phyloP scores from a whole-genome alignment of 2,797 vertebrate species.

The Aeoliscus strigatus region DNA sequence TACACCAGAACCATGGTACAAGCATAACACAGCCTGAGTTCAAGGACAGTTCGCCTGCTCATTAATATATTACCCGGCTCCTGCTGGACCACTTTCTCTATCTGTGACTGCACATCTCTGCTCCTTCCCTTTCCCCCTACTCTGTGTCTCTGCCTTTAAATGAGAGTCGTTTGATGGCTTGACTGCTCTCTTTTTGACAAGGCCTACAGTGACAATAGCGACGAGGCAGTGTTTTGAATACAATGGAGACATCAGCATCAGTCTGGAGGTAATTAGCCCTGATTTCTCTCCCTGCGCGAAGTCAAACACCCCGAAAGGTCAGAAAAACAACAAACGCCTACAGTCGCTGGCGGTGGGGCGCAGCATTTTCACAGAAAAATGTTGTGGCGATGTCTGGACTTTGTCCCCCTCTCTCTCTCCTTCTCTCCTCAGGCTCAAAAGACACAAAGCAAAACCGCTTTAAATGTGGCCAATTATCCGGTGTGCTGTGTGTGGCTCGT shows the following conservation, averaged over 20 bases:
- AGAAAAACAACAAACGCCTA: slow-evolving; percentile 63
- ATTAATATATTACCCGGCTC: slow-evolving; percentile 63
- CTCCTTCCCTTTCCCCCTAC: slow-evolving; percentile 23
- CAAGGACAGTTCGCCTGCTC: slow-evolving; percentile 68
- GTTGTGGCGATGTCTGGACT: slow-evolving; percentile 25
- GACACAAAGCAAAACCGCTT: slow-evolving; percentile 15
- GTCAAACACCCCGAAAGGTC: slow-evolving; percentile 66
- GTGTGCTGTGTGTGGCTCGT: background rate
- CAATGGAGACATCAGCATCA: slow-evolving; percentile 55
- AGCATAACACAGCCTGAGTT: slow-evolving; percentile 51
- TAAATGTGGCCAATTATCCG: slow-evolving; percentile 23
- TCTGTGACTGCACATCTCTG: slow-evolving; percentile 22
- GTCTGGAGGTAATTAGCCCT: slow-evolving; percentile 67
- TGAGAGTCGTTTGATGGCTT: slow-evolving; percentile 40
- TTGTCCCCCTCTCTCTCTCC: too few species aligned
- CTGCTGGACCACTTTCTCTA: slow-evolving; percentile 51
- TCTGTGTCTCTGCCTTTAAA: slow-evolving; percentile 29
- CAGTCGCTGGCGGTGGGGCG: slow-evolving; percentile 31
- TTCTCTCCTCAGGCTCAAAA: slow-evolving; percentile 17
- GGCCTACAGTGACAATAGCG: slow-evolving; percentile 36
- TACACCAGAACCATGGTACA: slow-evolving; percentile 40
- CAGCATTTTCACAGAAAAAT: slow-evolving; percentile 34
- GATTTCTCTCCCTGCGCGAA: slow-evolving; percentile 56
- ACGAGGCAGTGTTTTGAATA: slow-evolving; percentile 56
- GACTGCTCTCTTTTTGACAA: slow-evolving; percentile 48